These are phyloP conservation scores for Harlomillsia oculata DNA, from an alignment of 1,140 invertebrate genomes.

Conservation along the genomic window DNA sequence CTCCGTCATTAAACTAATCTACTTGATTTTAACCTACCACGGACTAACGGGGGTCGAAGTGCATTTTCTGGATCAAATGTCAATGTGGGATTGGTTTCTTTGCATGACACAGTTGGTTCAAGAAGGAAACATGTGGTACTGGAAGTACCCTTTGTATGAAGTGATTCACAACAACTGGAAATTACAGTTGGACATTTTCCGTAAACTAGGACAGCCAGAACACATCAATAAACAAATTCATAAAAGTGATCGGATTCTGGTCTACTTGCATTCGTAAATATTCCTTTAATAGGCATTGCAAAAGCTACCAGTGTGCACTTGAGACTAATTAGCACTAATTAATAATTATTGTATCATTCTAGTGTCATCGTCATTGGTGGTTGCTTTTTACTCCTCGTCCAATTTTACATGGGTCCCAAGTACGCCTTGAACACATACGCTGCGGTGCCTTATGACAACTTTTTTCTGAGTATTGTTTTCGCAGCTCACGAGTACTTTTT, in stretches of 20 bases:
- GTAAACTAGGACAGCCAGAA: not conserved
- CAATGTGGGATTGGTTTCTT: slow-evolving; percentile 3
- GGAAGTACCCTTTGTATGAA: not conserved
- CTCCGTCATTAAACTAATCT: slow-evolving; percentile 7
- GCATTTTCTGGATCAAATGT: slow-evolving; percentile 6
- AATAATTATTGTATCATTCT: not conserved
- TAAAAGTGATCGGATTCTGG: not conserved
- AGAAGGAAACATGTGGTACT: not conserved
- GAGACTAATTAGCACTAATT: not conserved
- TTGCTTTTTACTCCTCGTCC: not conserved
- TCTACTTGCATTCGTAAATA: slow-evolving; percentile 1
- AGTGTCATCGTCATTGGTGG: not conserved
- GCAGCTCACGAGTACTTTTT: slow-evolving; percentile 13
- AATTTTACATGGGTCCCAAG: not conserved
- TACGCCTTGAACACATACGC: slow-evolving; percentile 1
- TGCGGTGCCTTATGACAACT: not conserved
- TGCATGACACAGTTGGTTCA: not conserved
- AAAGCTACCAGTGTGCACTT: too few species aligned
- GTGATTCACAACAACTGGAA: not conserved
- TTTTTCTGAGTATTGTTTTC: not conserved
- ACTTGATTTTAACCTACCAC: slow-evolving; percentile 11
- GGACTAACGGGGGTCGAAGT: not conserved
- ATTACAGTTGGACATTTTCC: not conserved
- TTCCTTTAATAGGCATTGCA: too few species aligned
- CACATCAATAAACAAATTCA: not conserved